Base-by-base conservation (phyloP, 2,113 vertebrate genomes). In the Platichthys flesus region DNA sequence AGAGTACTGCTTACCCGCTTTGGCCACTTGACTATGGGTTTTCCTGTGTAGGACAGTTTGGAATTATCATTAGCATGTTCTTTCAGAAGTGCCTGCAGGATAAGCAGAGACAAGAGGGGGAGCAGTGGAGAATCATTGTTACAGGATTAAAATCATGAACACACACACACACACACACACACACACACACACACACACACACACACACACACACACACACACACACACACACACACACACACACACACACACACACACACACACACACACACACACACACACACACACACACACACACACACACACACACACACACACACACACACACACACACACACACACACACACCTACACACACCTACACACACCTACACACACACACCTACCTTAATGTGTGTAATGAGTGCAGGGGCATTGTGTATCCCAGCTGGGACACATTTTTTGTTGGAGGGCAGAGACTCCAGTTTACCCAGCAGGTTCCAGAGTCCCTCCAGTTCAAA, bases 341-440 rank as follows among this genome's bases (percentile, higher is more conserved):
- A 24, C 24, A 24, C 24, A 24, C 24, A 24, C 24, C 1, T 2
- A 24, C 24, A 24, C 24, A 24, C 24, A 24, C 24, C n/a, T n/a
- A n/a, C n/a, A n/a, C n/a, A n/a, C n/a, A n/a, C n/a, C n/a, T n/a
- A 24, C 24, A 24, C 24, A 24, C 24, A 24, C 24, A 24, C 24
- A 1, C 40, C 2, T 89, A 98, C 97, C 96, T 96, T 96, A 70
- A 98, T 94, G 0, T 97, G 96, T 21, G 94, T 92, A 6, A 98
- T 96, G 66, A 99, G 96, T 1, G 96, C 96, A 0, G 96, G 95
- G 64, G 97, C 96, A 0, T 98, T 97, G 86, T 98, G 95, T 13
- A 99, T 98, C 31, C 98, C 98, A 0, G 96, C 93, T 13, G 98
- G 98, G 45, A 99, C 96, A 12, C 97, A 98, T 81, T 97, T 98